These are phyloP conservation scores for Colistium nudipinnis DNA, from an alignment of 2,113 vertebrate species.

Conservation along the genomic window DNA sequence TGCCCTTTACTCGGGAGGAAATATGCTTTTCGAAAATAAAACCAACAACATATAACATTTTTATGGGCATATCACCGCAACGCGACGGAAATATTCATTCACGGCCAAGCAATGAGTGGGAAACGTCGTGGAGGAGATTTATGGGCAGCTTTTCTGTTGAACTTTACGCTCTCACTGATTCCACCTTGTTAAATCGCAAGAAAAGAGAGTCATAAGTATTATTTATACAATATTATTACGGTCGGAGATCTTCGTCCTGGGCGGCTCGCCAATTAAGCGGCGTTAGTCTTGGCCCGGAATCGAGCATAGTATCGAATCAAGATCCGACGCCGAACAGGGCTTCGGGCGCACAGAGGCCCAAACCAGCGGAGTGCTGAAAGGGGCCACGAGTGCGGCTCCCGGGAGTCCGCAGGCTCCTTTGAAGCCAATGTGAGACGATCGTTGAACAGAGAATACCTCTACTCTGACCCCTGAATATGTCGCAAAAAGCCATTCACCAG, in stretches of 20 bases:
- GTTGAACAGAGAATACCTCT: not conserved
- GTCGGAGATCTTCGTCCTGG: constrained; percentile 56
- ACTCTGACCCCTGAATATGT: not conserved
- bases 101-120: constrained; percentile 50
- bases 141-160: constrained; percentile 57
- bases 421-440: not conserved
- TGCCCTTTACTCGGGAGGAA: too few species aligned
- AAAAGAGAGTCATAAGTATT: not conserved
- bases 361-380: constrained; percentile 45
- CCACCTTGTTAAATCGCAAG: constrained; percentile 23
- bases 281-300: constrained; percentile 70
- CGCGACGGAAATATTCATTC: constrained; percentile 35
- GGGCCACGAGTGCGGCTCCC: constrained; percentile 54
- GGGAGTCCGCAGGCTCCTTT: constrained; percentile 45
- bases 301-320: constrained; percentile 72
- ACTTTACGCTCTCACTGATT: constrained; percentile 50
- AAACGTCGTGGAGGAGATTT: constrained; percentile 35
- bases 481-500: too few species aligned
- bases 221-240: too few species aligned
- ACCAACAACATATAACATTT: too few species aligned
- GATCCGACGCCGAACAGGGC: constrained; percentile 56
- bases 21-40: too few species aligned
- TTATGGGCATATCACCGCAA: constrained; percentile 23
- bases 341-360: constrained; percentile 30
- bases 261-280: constrained; percentile 70